A percentile compares a stretch with the other conserved stretches of the same genome.
phyloP scores from a whole-genome alignment of 2,888 invertebrate genomes.

The Athalia rosae region DNA sequence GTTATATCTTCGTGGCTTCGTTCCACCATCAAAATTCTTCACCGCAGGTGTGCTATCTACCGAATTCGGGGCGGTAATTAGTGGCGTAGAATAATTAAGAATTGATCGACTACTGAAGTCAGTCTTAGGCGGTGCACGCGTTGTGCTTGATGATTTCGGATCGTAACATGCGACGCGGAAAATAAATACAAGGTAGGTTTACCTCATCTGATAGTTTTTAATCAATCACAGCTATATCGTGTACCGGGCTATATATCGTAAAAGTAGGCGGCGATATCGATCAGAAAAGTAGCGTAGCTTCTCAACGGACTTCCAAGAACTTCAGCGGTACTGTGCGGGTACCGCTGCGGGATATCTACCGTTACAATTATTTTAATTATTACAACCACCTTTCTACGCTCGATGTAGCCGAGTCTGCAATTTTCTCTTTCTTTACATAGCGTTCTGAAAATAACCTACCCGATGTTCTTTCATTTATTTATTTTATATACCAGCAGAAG shows the following conservation, averaged over 20 bases:
- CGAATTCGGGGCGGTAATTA: neutral
- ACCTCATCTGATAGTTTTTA: neutral
- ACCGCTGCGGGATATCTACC: neutral
- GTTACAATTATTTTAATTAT: slow-evolving; percentile 29
- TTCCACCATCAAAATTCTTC: neutral
- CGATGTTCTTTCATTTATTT: neutral
- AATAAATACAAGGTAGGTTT: slow-evolving; percentile 19
- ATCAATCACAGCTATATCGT: slow-evolving; percentile 5
- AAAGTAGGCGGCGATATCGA: slow-evolving; percentile 16
- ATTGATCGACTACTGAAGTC: neutral
- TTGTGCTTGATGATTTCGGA: slow-evolving; percentile 8
- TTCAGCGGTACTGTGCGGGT: slow-evolving; percentile 9
- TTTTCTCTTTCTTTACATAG: slow-evolving; percentile 9
- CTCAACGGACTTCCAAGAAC: neutral
- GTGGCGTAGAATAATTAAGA: slow-evolving; percentile 14
- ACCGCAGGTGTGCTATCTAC: neutral
- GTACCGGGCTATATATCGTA: neutral
- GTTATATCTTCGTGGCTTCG: neutral
- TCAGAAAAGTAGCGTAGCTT: slow-evolving; percentile 15
- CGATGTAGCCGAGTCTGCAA: neutral
- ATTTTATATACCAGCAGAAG: neutral
- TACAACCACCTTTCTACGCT: neutral
- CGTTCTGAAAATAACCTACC: slow-evolving; percentile 21
- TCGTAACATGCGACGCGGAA: neutral
- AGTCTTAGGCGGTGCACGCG: slow-evolving; percentile 1